phyloP scores from a whole-genome alignment of 2,888 invertebrate species.

The Orgyia antiqua region DNA sequence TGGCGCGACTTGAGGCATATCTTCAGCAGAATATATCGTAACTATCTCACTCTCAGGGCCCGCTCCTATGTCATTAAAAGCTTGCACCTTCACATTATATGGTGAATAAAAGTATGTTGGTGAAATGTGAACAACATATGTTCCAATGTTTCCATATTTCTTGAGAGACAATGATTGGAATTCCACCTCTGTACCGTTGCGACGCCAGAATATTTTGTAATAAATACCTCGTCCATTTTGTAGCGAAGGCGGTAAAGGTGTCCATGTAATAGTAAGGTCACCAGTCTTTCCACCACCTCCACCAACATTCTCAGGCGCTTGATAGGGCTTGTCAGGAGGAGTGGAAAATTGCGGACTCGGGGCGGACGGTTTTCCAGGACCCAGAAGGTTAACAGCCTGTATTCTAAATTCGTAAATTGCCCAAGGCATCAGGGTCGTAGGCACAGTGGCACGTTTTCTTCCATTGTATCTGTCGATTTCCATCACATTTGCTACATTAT shows the following conservation, averaged over 20 bases:
- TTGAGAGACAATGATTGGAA: constrained; percentile 85
- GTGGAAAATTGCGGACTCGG: constrained; percentile 93
- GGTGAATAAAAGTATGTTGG: constrained; percentile 87
- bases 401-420: constrained; percentile 94
- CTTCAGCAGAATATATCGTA: constrained; percentile 91
- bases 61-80: constrained; percentile 86
- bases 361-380: constrained; percentile 88
- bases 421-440: constrained; percentile 88
- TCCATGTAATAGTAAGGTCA: constrained; percentile 94
- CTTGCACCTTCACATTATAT: constrained; percentile 92
- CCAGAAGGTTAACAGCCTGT: constrained; percentile 90
- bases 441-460: constrained; percentile 85
- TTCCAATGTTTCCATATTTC: constrained; percentile 86
- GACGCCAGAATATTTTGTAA: constrained; percentile 94
- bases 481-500: constrained; percentile 81
- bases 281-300: constrained; percentile 98
- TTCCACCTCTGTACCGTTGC: constrained; percentile 84
- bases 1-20: constrained; percentile 95
- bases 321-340: constrained; percentile 86
- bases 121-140: constrained; percentile 87
- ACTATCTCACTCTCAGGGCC: constrained; percentile 89
- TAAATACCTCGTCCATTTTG: constrained; percentile 94
- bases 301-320: constrained; percentile 87
- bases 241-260: constrained; percentile 84
- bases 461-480: constrained; percentile 88